These are phyloP conservation scores for Dermochelys coriacea DNA, from an alignment of 2,797 vertebrate genomes.

Conservation along the genomic window DNA sequence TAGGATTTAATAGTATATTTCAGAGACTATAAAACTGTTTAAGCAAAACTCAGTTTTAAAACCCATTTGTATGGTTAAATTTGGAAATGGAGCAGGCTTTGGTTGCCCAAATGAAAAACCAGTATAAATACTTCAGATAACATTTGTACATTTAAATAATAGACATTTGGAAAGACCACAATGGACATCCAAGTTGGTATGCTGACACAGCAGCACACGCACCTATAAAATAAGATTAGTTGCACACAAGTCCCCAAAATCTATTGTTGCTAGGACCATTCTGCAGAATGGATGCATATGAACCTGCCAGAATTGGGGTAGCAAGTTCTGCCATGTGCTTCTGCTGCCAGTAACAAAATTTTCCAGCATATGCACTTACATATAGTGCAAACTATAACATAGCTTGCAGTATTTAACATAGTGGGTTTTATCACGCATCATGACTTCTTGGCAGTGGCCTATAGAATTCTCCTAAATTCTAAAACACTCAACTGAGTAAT, in stretches of 20 bases:
- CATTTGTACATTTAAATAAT: not conserved
- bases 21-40: not conserved
- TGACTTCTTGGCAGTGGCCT: not conserved
- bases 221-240: accelerated
- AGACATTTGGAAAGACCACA: accelerated
- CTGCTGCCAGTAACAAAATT: not conserved
- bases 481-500: not conserved
- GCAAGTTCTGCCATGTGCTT: not conserved
- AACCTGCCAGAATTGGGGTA: not conserved
- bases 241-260: not conserved
- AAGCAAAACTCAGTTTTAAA: not conserved
- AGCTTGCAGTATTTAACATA: slow-evolving; percentile 13
- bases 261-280: not conserved
- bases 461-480: not conserved
- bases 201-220: not conserved
- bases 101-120: not conserved
- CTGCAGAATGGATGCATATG: not conserved
- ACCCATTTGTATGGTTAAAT: not conserved
- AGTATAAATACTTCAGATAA: not conserved
- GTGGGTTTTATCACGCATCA: not conserved
- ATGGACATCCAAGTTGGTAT: not conserved
- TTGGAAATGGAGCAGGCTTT: not conserved
- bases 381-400: not conserved
- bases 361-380: not conserved
- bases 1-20: not conserved